Percentiles rank a stretch among this genome's conserved stretches.
phyloP scores from a whole-genome alignment of 2,113 vertebrate genomes.

The Psephotus haematonotus region DNA sequence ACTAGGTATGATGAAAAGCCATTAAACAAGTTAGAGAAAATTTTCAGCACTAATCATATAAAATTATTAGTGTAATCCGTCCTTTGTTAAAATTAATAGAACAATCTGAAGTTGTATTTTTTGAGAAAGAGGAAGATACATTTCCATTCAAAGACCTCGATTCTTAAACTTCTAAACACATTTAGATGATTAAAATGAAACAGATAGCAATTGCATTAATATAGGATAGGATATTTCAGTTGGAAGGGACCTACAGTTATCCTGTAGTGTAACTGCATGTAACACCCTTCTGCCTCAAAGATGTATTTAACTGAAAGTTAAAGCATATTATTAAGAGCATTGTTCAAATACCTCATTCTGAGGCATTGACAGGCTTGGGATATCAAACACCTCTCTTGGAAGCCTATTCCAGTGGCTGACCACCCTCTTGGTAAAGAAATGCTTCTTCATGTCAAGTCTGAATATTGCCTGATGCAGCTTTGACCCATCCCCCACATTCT shows the following conservation, averaged over 20 bases:
- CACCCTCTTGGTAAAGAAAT: neutral
- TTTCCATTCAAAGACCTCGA: neutral
- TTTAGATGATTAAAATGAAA: neutral
- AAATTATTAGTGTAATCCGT: neutral
- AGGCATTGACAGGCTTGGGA: neutral
- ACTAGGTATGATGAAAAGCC: conserved; percentile 40
- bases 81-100: neutral
- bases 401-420: neutral
- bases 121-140: neutral
- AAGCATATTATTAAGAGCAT: neutral
- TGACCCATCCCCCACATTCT: accelerated
- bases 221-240: neutral
- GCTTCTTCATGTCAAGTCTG: neutral
- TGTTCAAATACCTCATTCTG: neutral
- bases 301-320: neutral
- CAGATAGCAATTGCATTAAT: neutral
- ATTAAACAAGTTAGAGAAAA: neutral
- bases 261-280: neutral
- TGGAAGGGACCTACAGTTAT: neutral
- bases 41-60: neutral
- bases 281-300: neutral
- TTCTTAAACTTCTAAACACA: neutral
- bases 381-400: neutral
- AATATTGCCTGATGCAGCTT: neutral
- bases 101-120: neutral